These are phyloP conservation scores for Tipula helvola DNA, from an alignment of 2,888 invertebrate genomes.

Conservation along the genomic window DNA sequence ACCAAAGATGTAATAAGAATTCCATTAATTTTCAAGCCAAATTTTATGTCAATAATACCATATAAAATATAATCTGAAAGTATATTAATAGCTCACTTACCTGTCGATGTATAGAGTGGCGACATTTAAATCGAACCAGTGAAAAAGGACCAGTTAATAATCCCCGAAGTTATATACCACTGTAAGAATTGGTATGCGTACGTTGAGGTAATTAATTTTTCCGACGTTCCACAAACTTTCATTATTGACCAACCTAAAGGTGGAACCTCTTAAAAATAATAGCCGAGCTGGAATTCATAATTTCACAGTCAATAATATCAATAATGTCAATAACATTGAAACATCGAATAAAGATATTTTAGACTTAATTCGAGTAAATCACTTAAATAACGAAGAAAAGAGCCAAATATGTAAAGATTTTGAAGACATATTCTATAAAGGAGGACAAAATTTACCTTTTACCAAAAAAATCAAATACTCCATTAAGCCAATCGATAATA, in stretches of 20 bases:
- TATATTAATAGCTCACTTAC: slow-evolving; percentile 8
- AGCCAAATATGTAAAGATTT: neutral
- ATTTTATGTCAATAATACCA: slow-evolving; percentile 13
- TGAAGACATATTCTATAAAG: neutral
- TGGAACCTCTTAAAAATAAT: neutral
- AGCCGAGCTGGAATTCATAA: neutral
- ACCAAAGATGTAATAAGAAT: slow-evolving; percentile 11
- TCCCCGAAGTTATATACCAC: too few species aligned
- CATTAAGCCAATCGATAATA: neutral
- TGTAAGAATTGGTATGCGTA: neutral
- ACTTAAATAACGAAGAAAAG: too few species aligned
- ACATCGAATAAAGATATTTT: too few species aligned
- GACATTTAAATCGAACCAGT: too few species aligned
- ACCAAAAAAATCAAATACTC: neutral
- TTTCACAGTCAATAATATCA: neutral
- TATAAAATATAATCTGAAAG: slow-evolving; percentile 12
- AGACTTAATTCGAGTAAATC: neutral
- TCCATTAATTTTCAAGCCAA: too few species aligned
- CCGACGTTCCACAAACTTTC: slow-evolving; percentile 10
- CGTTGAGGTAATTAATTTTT: slow-evolving; percentile 14
- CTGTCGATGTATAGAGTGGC: slow-evolving; percentile 14
- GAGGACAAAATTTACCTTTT: neutral
- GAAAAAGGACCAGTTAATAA: too few species aligned
- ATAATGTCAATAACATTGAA: neutral
- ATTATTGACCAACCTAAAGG: slow-evolving; percentile 14